Percentiles rank a stretch among this genome's conserved stretches.
Conservation (phyloP, 1,140 invertebrate species). For the Hylyphantes graminicola region DNA sequence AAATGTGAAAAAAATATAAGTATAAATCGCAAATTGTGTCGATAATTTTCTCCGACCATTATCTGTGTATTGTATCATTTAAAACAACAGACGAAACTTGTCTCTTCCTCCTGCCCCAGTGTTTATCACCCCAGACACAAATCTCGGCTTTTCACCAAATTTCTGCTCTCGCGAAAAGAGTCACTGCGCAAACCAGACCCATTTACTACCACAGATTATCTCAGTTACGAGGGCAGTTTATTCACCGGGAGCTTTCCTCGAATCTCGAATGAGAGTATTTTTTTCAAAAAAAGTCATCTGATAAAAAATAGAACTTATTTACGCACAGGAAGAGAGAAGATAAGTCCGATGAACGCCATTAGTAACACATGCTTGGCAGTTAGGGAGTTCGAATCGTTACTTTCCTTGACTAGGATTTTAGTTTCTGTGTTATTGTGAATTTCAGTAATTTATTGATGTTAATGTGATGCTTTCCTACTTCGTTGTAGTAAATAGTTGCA, state of each 20-base stretch:
- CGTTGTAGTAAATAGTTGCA: too few species aligned
- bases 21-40: too few species aligned
- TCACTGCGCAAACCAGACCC: neutral
- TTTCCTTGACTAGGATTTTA: too few species aligned
- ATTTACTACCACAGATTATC: constrained; percentile 21
- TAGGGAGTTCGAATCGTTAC: too few species aligned
- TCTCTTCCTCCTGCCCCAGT: neutral
- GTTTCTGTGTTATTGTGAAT: too few species aligned
- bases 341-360: neutral
- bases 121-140: constrained; percentile 28
- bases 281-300: neutral
- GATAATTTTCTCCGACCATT: too few species aligned
- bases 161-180: constrained; percentile 23
- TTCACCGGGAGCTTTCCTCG: constrained; percentile 10
- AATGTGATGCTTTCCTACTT: too few species aligned
- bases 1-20: too few species aligned
- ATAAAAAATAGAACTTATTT: neutral
- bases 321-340: constrained; percentile 19
- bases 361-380: too few species aligned
- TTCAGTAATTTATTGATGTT: too few species aligned
- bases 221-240: constrained; percentile 3
- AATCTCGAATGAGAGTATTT: neutral
- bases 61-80: too few species aligned
- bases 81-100: too few species aligned
- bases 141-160: constrained; percentile 33